phyloP scores from a whole-genome alignment of 2,113 vertebrate species.

The Ceyx margarethae region DNA sequence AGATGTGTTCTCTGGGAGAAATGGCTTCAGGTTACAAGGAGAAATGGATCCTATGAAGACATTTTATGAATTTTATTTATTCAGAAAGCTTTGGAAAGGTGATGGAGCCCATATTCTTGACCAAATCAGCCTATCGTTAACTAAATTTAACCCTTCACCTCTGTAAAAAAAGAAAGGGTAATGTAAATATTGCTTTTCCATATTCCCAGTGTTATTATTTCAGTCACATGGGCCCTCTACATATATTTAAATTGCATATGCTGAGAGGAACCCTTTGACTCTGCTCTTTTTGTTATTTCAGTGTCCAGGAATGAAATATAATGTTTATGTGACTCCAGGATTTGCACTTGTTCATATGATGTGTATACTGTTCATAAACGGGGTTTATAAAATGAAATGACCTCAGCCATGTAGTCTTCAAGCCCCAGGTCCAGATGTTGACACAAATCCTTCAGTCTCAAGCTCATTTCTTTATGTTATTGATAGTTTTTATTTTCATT shows the following conservation, averaged over 20 bases:
- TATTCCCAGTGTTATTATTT: constrained; percentile 36
- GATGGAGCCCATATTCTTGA: background rate
- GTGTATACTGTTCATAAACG: constrained; percentile 8
- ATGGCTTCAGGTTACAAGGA: background rate
- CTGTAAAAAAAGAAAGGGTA: background rate
- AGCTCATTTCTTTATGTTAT: background rate
- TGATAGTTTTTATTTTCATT: background rate
- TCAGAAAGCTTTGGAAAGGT: background rate
- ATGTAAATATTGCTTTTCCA: constrained; percentile 36
- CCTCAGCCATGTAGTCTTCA: constrained; percentile 44
- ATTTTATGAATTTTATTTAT: background rate
- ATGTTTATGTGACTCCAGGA: constrained; percentile 51
- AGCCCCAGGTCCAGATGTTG: constrained; percentile 17
- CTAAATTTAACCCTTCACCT: background rate
- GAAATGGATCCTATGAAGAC: background rate
- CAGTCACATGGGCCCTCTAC: background rate
- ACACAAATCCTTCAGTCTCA: constrained; percentile 11
- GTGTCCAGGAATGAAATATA: constrained; percentile 52
- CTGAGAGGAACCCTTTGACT: constrained; percentile 31
- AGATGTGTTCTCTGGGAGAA: background rate
- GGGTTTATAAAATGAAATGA: constrained; percentile 41
- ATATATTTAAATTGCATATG: constrained; percentile 5
- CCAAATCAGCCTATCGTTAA: background rate
- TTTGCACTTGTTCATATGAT: constrained; percentile 50
- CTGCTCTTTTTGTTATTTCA: constrained; percentile 60